A percentile compares a stretch with the other conserved stretches of the same genome.
These are phyloP conservation scores for Periparus ater DNA, from an alignment of 2,797 vertebrate species.

Conservation along the genomic window DNA sequence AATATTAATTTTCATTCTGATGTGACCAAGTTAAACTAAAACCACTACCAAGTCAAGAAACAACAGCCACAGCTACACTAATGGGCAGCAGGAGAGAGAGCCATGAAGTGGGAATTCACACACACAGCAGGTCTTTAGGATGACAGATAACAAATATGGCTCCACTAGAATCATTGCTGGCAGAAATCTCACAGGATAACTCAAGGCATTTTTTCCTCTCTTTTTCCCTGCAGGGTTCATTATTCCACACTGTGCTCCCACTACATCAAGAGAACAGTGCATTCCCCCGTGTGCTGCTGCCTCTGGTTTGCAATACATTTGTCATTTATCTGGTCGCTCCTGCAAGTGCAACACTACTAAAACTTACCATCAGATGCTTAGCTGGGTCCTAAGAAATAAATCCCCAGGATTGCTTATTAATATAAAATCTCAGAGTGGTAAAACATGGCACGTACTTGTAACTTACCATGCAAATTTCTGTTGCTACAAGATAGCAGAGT, in stretches of 20 bases:
- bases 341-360: background rate
- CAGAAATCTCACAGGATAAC: constrained; percentile 12
- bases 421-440: background rate
- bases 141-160: constrained; percentile 20
- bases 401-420: background rate
- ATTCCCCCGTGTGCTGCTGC: background rate
- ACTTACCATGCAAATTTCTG: constrained; percentile 94
- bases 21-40: background rate
- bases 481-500: constrained; percentile 91
- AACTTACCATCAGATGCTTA: background rate
- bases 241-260: constrained; percentile 4
- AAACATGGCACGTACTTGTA: background rate
- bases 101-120: background rate
- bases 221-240: constrained; percentile 54
- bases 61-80: background rate
- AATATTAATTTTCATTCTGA: background rate
- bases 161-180: background rate
- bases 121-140: background rate
- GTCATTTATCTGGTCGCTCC: background rate
- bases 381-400: constrained; percentile 6
- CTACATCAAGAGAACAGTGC: background rate
- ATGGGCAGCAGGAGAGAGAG: background rate
- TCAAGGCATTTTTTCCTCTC: background rate
- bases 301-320: background rate
- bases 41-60: background rate